Percentiles rank a stretch among this genome's conserved stretches.
Conservation (phyloP, 2,888 invertebrate genomes). For the Augiades crinisus region DNA sequence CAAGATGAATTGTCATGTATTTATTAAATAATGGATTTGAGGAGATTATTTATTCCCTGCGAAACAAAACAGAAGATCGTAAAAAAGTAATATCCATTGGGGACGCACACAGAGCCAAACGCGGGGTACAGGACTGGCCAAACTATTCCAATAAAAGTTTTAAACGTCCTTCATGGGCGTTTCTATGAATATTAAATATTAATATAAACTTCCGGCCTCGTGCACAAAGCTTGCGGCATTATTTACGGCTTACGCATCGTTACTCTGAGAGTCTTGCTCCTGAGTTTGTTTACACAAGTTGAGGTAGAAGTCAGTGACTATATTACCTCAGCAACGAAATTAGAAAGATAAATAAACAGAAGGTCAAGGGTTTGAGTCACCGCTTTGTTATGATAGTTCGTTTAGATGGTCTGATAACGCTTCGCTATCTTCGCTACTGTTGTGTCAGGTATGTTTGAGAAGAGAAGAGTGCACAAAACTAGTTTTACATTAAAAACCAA, state of each 20-base stretch:
- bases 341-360: too few species aligned
- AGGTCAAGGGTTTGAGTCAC: too few species aligned
- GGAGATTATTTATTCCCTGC: slow-evolving; percentile 5
- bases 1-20: too few species aligned
- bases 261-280: neutral
- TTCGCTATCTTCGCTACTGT: too few species aligned
- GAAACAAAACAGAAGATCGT: slow-evolving; percentile 32
- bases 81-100: slow-evolving; percentile 54
- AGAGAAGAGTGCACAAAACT: too few species aligned
- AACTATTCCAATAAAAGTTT: slow-evolving; percentile 63
- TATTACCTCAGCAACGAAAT: neutral
- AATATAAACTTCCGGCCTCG: slow-evolving; percentile 11
- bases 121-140: slow-evolving; percentile 37
- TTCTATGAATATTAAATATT: slow-evolving; percentile 43
- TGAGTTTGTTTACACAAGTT: neutral
- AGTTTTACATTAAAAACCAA: too few species aligned
- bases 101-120: slow-evolving; percentile 42
- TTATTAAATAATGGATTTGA: slow-evolving; percentile 3
- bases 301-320: neutral
- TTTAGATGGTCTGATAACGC: too few species aligned
- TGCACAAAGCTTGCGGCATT: slow-evolving; percentile 7
- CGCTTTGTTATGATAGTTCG: too few species aligned
- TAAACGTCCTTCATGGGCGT: slow-evolving; percentile 45
- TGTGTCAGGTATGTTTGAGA: too few species aligned
- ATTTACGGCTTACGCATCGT: slow-evolving; percentile 7